Base-by-base conservation (phyloP, 2,888 invertebrate species). In the Troilus luridus region DNA sequence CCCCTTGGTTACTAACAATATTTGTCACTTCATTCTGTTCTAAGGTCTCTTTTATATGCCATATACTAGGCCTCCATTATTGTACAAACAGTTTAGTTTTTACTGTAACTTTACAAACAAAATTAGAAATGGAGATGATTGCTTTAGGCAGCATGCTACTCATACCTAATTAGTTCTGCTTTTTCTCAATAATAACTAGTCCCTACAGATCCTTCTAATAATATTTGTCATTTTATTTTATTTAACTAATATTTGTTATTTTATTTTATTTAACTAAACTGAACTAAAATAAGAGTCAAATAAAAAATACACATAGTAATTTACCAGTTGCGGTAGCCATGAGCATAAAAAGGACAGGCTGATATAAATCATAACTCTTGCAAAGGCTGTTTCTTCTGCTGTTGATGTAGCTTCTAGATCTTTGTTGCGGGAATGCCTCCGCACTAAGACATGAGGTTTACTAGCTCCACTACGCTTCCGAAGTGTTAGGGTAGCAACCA, bases 241-340 rank as follows among this genome's bases (percentile, higher is more conserved):
- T 62, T 19, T 62, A 62, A 62, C 19, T 62, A 19, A 62, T 19
- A 62, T 59, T 14, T 12, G 10, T 59, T 12, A 12, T 59, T 59
- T 59, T 59, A 17, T 17, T 17, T 14, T 6, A 17, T 12, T 77
- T 11, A 41, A 21, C 6, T n/a, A 77, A 41, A 27, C 77, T 41
- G 21, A 12, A 14, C 0, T 5, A 27, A 77, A 14, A 7, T 77
- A 21, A 1, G 14, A 77, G 41, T n/a, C 2, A 77, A 21, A n/a
- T 2, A 56, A 2, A 56, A 24, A 67, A 24, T 14, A 5, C 54
- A 12, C 24, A 5, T 56, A 77, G 72, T 88, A 17, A 92, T 95
- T 95, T 94, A 98, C 98, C 97, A 98, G 96, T 94, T 98, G 97
- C 56, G 98, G 98, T 94, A 97, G 95, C 98, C 98, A 98, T 94